These are phyloP conservation scores for Hypomecis punctinalis DNA, from an alignment of 2,888 invertebrate species.

Conservation along the genomic window DNA sequence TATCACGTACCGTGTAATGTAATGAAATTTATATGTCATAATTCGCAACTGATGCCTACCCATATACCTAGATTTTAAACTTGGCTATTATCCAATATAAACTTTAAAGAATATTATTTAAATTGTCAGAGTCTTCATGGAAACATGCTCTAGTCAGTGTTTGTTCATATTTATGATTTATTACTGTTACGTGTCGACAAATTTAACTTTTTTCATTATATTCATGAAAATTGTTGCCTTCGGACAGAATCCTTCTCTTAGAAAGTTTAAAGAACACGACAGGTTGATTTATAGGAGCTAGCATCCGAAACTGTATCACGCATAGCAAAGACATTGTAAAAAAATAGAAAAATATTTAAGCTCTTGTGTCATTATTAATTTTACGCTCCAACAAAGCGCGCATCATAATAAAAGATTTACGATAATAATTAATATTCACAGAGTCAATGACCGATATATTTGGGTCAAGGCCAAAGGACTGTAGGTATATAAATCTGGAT, in stretches of 20 bases:
- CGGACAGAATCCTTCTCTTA: conserved; percentile 1
- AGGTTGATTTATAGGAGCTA: conserved; percentile 2
- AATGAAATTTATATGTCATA: conserved; percentile 42
- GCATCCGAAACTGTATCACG: background rate
- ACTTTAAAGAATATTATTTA: conserved; percentile 50
- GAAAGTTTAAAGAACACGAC: too few relatives aligned
- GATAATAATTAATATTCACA: conserved; percentile 9
- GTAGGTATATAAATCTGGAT: conserved; percentile 10
- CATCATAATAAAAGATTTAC: too few relatives aligned
- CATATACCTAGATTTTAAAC: conserved; percentile 46
- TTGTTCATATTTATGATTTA: conserved; percentile 45
- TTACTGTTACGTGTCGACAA: conserved; percentile 38
- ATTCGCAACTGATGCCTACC: conserved; percentile 44
- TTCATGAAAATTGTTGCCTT: conserved; percentile 16
- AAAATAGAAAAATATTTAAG: background rate
- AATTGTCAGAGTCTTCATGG: conserved; percentile 49
- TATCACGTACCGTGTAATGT: conserved; percentile 14
- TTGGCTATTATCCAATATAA: conserved; percentile 58
- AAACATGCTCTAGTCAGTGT: conserved; percentile 37
- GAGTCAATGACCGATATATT: conserved; percentile 50
- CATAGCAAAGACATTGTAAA: background rate
- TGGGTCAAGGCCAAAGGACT: conserved; percentile 51
- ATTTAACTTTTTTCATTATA: conserved; percentile 32
- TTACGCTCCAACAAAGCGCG: background rate
- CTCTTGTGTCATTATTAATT: background rate